Evolutionary conservation across 1,140 invertebrate genomes (phyloP).

Genomic region (Drosophila prosaltans): DNA sequence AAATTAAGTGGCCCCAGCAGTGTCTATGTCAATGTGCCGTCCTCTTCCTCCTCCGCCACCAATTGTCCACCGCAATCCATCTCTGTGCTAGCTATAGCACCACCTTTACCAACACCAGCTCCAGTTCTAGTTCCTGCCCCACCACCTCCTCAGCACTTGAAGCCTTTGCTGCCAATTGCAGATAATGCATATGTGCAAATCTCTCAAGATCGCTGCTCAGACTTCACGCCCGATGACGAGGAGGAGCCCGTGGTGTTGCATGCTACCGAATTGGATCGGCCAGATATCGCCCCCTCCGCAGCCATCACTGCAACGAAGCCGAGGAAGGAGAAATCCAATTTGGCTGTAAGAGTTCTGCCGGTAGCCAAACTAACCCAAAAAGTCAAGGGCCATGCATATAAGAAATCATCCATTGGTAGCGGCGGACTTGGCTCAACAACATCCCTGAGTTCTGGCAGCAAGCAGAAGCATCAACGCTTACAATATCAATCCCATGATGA

Average conservation of each 20-base stretch:
- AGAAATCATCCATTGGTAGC: conserved; percentile 62
- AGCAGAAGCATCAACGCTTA: conserved; percentile 75
- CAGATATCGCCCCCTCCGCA: conserved; percentile 32
- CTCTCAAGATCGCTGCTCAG: conserved; percentile 79
- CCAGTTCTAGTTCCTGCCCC: conserved; percentile 22
- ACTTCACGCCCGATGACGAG: conserved; percentile 81
- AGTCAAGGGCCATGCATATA: conserved; percentile 77
- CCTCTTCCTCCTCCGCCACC: conserved; percentile 20
- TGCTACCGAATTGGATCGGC: conserved; percentile 58
- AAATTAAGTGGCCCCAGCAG: conserved; percentile 52
- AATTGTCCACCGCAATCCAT: conserved; percentile 26
- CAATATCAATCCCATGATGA: conserved; percentile 78
- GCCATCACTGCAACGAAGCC: conserved; percentile 42
- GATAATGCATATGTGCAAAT: conserved; percentile 83
- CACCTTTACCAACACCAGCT: conserved; percentile 19
- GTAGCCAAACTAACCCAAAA: conserved; percentile 76
- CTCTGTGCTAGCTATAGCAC: conserved; percentile 26
- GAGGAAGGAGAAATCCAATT: conserved; percentile 80
- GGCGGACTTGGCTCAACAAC: conserved; percentile 65
- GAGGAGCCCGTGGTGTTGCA: conserved; percentile 81
- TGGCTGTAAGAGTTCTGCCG: conserved; percentile 76
- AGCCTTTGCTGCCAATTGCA: conserved; percentile 74
- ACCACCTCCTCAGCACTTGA: conserved; percentile 38
- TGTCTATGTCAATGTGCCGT: conserved; percentile 73
- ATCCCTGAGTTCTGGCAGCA: conserved; percentile 68